phyloP scores from a whole-genome alignment of 2,888 invertebrate species.

The Agriopis leucophaearia region DNA sequence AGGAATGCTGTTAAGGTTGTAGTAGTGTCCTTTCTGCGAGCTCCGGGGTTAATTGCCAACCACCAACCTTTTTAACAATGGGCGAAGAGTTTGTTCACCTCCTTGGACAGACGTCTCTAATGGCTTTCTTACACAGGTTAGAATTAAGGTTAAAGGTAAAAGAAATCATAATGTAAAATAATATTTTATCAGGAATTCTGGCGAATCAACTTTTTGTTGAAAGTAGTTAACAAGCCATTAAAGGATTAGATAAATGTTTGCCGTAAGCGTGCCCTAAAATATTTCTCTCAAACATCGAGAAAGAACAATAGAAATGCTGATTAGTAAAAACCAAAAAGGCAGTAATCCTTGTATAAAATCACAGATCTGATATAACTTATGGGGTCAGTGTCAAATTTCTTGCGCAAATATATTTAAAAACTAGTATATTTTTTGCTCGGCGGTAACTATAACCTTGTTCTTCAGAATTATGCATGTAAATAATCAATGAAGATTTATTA shows the following conservation, averaged over 20 bases:
- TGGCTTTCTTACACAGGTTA: constrained; percentile 13
- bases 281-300: too few relatives aligned
- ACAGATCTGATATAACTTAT: constrained; percentile 6
- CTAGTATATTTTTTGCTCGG: background rate
- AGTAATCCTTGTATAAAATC: constrained; percentile 9
- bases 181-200: background rate
- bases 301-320: too few relatives aligned
- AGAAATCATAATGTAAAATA: constrained; percentile 5
- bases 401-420: constrained; percentile 5
- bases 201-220: background rate
- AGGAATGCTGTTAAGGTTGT: background rate
- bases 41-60: constrained; percentile 17
- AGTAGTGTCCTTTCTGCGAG: constrained; percentile 6
- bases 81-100: constrained; percentile 24
- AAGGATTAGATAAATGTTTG: too few relatives aligned
- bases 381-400: constrained; percentile 21
- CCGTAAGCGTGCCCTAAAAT: too few relatives aligned
- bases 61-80: constrained; percentile 26
- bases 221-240: background rate
- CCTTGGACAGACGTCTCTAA: background rate
- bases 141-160: constrained; percentile 10
- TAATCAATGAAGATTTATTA: background rate
- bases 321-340: background rate
- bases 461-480: constrained; percentile 14
- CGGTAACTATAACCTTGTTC: constrained; percentile 13